Conservation (phyloP, 2,113 vertebrate species). For the Oryctolagus cuniculus region mOryCun1.1 NC_091438.1:129056001-129056500, state of each 20-base stretch:
- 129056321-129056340: background rate
- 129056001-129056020: background rate
- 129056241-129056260: background rate
- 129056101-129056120: background rate
- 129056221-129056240: background rate
- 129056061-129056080: background rate
- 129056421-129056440: background rate
- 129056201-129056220: background rate
- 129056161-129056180: background rate
- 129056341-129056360: background rate
- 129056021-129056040: background rate
- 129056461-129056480: background rate
- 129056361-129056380: background rate
- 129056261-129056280: background rate
- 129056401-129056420: background rate
- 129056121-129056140: background rate
- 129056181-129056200: background rate
- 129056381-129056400: background rate
- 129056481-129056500: background rate
- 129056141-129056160: conserved; percentile 7
- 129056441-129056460: background rate
- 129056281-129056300: conserved; percentile 30
- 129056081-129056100: background rate
- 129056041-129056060: background rate
- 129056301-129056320: background rate